Conservation (phyloP, 1,140 invertebrate species). For the Glossosoma conforme region DNA sequence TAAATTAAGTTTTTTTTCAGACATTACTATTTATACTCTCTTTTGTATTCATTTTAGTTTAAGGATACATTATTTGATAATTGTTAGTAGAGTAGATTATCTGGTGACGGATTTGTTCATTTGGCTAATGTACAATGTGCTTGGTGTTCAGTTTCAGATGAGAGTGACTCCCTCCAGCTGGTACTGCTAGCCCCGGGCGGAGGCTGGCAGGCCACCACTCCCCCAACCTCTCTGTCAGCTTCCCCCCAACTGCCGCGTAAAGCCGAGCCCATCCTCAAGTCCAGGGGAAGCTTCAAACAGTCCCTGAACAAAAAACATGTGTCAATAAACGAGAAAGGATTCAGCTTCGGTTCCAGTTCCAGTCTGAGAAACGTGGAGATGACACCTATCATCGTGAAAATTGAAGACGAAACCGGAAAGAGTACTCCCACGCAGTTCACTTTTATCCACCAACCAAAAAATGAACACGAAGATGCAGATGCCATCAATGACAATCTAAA, state of each 20-base stretch:
- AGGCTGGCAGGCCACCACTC: slow-evolving; percentile 24
- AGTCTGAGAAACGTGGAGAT: slow-evolving; percentile 21
- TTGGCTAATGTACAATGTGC: too few relatives aligned
- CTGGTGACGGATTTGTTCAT: too few relatives aligned
- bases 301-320: slow-evolving; percentile 25
- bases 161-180: slow-evolving; percentile 34
- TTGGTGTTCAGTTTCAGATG: slow-evolving; percentile 38
- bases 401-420: slow-evolving; percentile 26
- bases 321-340: slow-evolving; percentile 24
- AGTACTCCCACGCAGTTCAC: background rate
- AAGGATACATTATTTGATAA: too few relatives aligned
- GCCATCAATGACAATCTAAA: too few relatives aligned
- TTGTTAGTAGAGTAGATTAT: too few relatives aligned
- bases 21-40: too few relatives aligned
- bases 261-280: slow-evolving; percentile 25
- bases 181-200: slow-evolving; percentile 22
- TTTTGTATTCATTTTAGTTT: too few relatives aligned
- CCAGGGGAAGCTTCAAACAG: slow-evolving; percentile 25
- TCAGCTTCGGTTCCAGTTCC: slow-evolving; percentile 21
- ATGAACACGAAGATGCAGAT: too few relatives aligned
- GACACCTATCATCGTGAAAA: slow-evolving; percentile 21
- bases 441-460: too few relatives aligned
- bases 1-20: too few relatives aligned
- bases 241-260: slow-evolving; percentile 27
- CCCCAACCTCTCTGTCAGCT: slow-evolving; percentile 27